Evolutionary conservation across 2,888 invertebrate species (phyloP), one percentile per base, ranked within the genome.

Genomic region (Itoplectis maculator): DNA sequence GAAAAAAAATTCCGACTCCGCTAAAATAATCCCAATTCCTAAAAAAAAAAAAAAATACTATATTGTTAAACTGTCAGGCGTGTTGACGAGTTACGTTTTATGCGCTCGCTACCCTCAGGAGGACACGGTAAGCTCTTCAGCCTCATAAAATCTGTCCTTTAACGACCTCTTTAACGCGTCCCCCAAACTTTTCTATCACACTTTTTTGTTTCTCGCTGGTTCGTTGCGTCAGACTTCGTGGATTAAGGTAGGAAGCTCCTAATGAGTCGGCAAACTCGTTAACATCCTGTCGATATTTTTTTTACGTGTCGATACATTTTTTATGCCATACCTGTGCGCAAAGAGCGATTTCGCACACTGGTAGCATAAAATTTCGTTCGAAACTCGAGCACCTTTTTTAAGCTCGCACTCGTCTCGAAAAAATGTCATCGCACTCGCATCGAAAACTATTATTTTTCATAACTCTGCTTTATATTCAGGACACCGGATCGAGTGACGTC

Each of bases 401-500:
- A n/a, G n/a, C n/a, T n/a, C n/a, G n/a, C n/a, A n/a, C n/a, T n/a
- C n/a, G n/a, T n/a, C n/a, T n/a, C n/a, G n/a, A n/a, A n/a, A n/a
- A n/a, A n/a, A n/a, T n/a, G n/a, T n/a, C n/a, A n/a, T n/a, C n/a
- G n/a, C n/a, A n/a, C n/a, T n/a, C n/a, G n/a, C n/a, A n/a, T n/a
- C n/a, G n/a, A n/a, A n/a, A n/a, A n/a, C n/a, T n/a, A n/a, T n/a
- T n/a, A n/a, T n/a, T n/a, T n/a, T n/a, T n/a, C n/a, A n/a, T n/a
- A n/a, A n/a, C n/a, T n/a, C n/a, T n/a, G n/a, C n/a, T n/a, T n/a
- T n/a, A n/a, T n/a, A n/a, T n/a, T 76, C 88, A 96, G 96, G 96
- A 96, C 86, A 94, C 95, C 11, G 94, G 95, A 86, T 93, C 94
- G 0, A 93, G 94, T 0, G 95, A 95, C 23, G 95, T 85, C 59